Evolutionary conservation across 2,113 vertebrate species (phyloP).

Genomic region (Chloropsis hardwickii): DNA sequence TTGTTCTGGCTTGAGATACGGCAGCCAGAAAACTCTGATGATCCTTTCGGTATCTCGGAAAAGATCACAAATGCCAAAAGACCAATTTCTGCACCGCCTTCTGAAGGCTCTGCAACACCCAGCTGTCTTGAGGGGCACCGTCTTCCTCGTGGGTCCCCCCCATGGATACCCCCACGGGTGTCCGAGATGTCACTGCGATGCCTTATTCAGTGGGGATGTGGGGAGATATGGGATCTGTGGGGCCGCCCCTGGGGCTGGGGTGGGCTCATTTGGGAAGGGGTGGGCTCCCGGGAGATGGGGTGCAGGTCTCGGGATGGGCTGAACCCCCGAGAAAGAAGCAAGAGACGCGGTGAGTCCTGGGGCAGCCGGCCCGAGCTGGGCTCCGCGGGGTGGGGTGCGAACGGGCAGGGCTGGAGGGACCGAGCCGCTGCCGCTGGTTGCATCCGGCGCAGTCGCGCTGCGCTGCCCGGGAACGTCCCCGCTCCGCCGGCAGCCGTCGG

Average conservation of each 20-base stretch:
- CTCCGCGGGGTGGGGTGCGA: neutral
- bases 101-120: neutral
- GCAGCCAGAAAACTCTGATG: fast-evolving
- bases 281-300: neutral
- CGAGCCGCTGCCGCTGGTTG: neutral
- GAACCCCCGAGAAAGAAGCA: too few species aligned
- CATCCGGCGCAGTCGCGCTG: neutral
- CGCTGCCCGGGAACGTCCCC: neutral
- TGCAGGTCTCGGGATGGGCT: too few species aligned
- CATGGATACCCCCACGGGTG: fast-evolving
- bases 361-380: neutral
- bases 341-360: neutral
- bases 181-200: neutral
- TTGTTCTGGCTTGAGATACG: fast-evolving
- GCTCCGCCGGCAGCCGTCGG: neutral
- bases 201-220: neutral
- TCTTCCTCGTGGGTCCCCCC: neutral
- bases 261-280: neutral
- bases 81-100: neutral
- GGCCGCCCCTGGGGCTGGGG: too few species aligned
- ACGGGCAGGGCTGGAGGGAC: neutral
- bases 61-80: neutral
- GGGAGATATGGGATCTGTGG: fast-evolving
- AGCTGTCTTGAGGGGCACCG: neutral
- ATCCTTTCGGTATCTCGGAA: neutral